Evolutionary conservation across 2,888 invertebrate genomes (phyloP).

Genomic region (Itoplectis maculator): DNA sequence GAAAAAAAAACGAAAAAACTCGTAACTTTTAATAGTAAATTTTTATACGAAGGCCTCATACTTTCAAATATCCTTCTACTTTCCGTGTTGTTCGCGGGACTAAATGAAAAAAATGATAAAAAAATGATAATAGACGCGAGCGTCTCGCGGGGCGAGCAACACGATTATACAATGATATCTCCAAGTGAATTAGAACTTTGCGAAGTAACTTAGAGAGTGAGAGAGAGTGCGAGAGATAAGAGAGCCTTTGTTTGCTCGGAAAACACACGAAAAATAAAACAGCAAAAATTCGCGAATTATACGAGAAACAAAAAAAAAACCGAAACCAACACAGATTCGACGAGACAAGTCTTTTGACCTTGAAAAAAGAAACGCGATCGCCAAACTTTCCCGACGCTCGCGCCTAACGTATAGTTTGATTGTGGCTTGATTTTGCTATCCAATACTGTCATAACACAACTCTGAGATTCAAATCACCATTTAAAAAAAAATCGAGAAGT

Average conservation of each 20-base stretch:
- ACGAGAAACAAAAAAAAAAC: conserved; percentile 40
- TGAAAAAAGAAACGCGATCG: conserved; percentile 43
- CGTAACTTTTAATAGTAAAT: conserved; percentile 73
- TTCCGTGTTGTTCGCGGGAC: conserved; percentile 58
- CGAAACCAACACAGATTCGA: conserved; percentile 24
- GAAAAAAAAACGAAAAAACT: conserved; percentile 66
- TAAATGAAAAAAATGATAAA: too few relatives aligned
- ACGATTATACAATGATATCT: conserved; percentile 32
- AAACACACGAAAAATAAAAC: conserved; percentile 16
- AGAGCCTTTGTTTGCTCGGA: conserved; percentile 40
- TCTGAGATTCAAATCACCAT: conserved; percentile 83
- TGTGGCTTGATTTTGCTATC: conserved; percentile 83
- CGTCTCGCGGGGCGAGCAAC: conserved; percentile 24
- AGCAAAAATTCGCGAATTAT: conserved; percentile 33
- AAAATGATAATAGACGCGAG: conserved; percentile 48
- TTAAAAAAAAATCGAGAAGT: conserved; percentile 36
- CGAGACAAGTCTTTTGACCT: conserved; percentile 58
- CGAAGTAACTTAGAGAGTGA: conserved; percentile 43
- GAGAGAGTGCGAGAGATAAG: conserved; percentile 12
- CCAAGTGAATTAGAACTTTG: conserved; percentile 54
- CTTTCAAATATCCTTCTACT: conserved; percentile 70
- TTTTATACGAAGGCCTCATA: conserved; percentile 72
- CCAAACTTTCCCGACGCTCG: conserved; percentile 59
- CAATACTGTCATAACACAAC: conserved; percentile 82
- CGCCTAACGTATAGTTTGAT: conserved; percentile 73